Evolutionary conservation across 2,797 vertebrate genomes (phyloP).

Genomic region (Heliangelus exortis): DNA sequence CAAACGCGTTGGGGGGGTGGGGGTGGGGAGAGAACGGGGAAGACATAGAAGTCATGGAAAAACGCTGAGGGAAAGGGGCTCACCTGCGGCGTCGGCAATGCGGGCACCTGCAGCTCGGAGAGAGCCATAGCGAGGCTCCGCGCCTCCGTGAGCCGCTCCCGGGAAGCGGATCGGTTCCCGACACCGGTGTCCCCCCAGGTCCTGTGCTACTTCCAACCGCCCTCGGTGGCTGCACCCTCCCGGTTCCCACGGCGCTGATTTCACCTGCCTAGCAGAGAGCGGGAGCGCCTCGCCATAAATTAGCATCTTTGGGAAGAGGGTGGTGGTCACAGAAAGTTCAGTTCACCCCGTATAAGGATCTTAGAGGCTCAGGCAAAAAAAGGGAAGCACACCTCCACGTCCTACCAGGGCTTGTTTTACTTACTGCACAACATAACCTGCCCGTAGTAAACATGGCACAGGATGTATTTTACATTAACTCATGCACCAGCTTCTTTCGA

Average conservation of each 20-base stretch:
- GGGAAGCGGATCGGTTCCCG: neutral
- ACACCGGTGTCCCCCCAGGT: too few relatives aligned
- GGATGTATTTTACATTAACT: conserved; percentile 72
- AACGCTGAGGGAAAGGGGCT: neutral
- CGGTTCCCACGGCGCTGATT: neutral
- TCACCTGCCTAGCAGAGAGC: neutral
- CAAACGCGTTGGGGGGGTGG: conserved; percentile 49
- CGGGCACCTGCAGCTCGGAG: neutral
- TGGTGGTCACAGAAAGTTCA: neutral
- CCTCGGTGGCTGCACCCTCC: neutral
- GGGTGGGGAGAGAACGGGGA: too few relatives aligned
- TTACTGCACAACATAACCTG: conserved; percentile 31
- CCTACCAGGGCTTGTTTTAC: conserved; percentile 3
- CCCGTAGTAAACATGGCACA: conserved; percentile 50
- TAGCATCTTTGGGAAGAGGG: neutral
- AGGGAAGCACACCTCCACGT: neutral
- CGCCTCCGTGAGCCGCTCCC: neutral
- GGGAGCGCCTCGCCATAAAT: neutral
- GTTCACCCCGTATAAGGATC: neutral
- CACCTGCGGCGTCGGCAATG: conserved; percentile 41
- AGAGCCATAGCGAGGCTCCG: neutral
- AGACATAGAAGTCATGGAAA: conserved; percentile 50
- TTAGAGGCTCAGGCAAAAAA: neutral
- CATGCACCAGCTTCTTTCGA: conserved; percentile 81
- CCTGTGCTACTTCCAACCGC: too few relatives aligned